Evolutionary conservation across 2,888 invertebrate species (phyloP).

Genomic region (Toxonevra muliebris): DNA sequence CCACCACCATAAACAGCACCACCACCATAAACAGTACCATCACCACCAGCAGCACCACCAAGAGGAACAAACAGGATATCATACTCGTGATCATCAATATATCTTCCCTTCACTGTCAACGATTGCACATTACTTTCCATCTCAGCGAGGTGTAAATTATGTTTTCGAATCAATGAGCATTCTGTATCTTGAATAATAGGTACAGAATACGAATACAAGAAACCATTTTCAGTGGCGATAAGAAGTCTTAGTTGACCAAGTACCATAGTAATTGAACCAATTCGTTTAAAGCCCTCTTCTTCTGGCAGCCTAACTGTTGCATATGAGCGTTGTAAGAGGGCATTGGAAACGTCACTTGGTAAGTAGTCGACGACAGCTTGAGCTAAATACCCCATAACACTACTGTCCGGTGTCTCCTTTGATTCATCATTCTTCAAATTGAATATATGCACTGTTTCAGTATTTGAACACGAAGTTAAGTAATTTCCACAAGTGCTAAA

Average conservation of each 20-base stretch:
- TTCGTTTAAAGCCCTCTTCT: constrained; percentile 83
- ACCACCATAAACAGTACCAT: constrained; percentile 29
- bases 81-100: too few species aligned
- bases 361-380: constrained; percentile 85
- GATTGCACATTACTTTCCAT: constrained; percentile 55
- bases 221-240: constrained; percentile 92
- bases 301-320: constrained; percentile 92
- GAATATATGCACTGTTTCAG: constrained; percentile 98
- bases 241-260: constrained; percentile 70
- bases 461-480: constrained; percentile 95
- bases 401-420: constrained; percentile 58
- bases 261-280: constrained; percentile 83
- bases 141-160: constrained; percentile 66
- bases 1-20: constrained; percentile 29
- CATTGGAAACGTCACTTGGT: constrained; percentile 94
- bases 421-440: constrained; percentile 80
- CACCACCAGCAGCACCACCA: constrained; percentile 27
- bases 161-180: constrained; percentile 87
- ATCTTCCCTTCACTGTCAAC: too few species aligned
- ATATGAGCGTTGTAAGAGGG: constrained; percentile 95
- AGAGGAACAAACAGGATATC: too few species aligned
- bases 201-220: constrained; percentile 92
- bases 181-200: constrained; percentile 88
- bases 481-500: constrained; percentile 92
- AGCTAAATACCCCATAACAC: constrained; percentile 70